phyloP scores from a whole-genome alignment of 2,797 vertebrate species.

The Fundulus diaphanus region DNA sequence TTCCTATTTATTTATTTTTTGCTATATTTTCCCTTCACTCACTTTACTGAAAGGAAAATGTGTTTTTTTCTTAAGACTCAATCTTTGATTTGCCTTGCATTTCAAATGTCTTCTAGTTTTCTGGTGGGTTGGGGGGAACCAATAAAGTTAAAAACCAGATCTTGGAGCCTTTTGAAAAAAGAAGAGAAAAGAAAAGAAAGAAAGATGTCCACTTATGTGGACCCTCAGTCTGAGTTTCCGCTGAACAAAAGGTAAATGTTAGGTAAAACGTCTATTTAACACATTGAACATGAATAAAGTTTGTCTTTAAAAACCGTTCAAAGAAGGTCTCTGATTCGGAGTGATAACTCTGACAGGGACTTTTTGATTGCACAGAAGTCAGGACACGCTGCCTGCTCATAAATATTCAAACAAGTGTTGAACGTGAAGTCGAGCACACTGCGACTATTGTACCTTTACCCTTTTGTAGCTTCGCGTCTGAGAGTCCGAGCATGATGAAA shows the following conservation, averaged over 20 bases:
- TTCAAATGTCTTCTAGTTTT: neutral
- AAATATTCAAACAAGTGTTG: slow-evolving; percentile 33
- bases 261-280: neutral
- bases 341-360: slow-evolving; percentile 12
- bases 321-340: slow-evolving; percentile 23
- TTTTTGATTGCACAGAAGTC: slow-evolving; percentile 44
- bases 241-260: neutral
- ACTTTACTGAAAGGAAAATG: neutral
- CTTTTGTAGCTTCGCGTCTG: slow-evolving; percentile 40
- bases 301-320: neutral
- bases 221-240: neutral
- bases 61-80: neutral
- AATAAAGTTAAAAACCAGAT: neutral
- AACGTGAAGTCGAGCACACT: slow-evolving; percentile 55
- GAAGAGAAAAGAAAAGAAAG: neutral
- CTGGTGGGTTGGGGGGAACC: neutral
- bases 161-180: neutral
- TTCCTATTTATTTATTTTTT: neutral
- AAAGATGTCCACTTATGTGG: neutral
- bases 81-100: neutral
- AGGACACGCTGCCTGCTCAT: slow-evolving; percentile 8
- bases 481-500: slow-evolving; percentile 69
- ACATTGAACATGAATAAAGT: neutral
- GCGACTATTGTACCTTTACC: slow-evolving; percentile 60
- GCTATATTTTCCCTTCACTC: neutral